Base-by-base conservation (phyloP, 2,113 vertebrate species). In the Rhombomys opimus region DNA sequence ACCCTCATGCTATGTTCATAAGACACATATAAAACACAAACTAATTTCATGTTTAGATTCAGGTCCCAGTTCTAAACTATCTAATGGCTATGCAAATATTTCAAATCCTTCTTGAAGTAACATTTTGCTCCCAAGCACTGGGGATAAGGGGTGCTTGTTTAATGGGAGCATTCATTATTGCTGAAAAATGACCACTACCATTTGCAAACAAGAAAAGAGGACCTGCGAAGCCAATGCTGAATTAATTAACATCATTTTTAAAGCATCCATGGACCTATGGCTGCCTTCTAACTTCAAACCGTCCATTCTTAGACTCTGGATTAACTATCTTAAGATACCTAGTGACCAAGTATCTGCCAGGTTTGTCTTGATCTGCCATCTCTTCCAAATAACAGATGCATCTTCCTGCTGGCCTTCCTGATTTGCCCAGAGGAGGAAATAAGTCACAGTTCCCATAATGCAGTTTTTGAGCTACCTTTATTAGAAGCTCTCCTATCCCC, bases 131-230 rank as follows among this genome's bases (percentile, higher is more conserved):
- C 15, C 67, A 46, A 87, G 27, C 50, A 78, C 84, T 92, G 35
- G 46, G 7, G 38, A 86, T 76, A 86, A 76, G 17, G 25, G 17
- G 9, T 81, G 32, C 32, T 89, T 38, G 96, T 97, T 87, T 68
- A 94, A 91, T 87, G 41, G 35, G n/a, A 91, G 67, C 0, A 46
- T 87, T 91, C 52, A 41, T 86, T 65, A 87, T 32, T 82, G 20
- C 38, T 78, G 76, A 93, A 65, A n/a, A n/a, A 52, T 52, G 84
- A 80, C 41, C 5, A 38, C 15, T 70, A 61, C 70, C n/a, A 67
- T 23, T 86, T 92, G 20, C 12, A 78, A 95, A 67, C 18, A 80
- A 87, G 5, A 89, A 32, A 87, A 92, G 38, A 67, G 6, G 96
- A 90, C n/a, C 85, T 35, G 22, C 54, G 70, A 70, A 93, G 25